Percentiles rank a stretch among this genome's conserved stretches.
phyloP scores from a whole-genome alignment of 2,888 invertebrate species.

The Caenorhabditis sp. region DNA sequence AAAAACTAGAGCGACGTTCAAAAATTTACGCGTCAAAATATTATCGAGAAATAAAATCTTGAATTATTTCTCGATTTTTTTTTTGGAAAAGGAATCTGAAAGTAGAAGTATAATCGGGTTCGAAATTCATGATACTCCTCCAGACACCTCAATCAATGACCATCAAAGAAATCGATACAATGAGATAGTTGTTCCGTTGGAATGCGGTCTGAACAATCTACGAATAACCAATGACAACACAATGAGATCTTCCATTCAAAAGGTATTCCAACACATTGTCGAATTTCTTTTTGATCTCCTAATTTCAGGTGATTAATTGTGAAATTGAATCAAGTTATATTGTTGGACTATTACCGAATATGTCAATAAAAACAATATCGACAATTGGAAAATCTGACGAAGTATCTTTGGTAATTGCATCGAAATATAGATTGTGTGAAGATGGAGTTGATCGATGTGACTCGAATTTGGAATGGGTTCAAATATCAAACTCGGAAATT shows the following conservation, averaged over 20 bases:
- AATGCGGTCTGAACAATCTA: conserved; percentile 22
- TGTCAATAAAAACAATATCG: conserved; percentile 7
- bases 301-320: conserved; percentile 25
- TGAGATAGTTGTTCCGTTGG: conserved; percentile 11
- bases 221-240: conserved; percentile 8
- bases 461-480: conserved; percentile 17
- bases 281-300: neutral
- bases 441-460: conserved; percentile 17
- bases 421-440: conserved; percentile 18
- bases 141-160: conserved; percentile 17
- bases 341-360: conserved; percentile 15
- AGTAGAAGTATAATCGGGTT: too few species aligned
- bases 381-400: conserved; percentile 10
- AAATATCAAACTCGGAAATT: conserved; percentile 11
- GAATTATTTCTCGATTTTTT: too few species aligned
- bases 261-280: neutral
- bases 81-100: too few species aligned
- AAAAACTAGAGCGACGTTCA: too few species aligned
- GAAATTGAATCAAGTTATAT: conserved; percentile 3
- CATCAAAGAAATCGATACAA: conserved; percentile 4
- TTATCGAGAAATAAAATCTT: too few species aligned
- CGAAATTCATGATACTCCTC: too few species aligned
- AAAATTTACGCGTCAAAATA: too few species aligned
- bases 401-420: conserved; percentile 10
- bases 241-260: conserved; percentile 2